Evolutionary conservation across 37 sponge, comb jelly and placozoan species (phyloP), one percentile per base, ranked within the genome.

Genomic region (Agelas oroides): DNA sequence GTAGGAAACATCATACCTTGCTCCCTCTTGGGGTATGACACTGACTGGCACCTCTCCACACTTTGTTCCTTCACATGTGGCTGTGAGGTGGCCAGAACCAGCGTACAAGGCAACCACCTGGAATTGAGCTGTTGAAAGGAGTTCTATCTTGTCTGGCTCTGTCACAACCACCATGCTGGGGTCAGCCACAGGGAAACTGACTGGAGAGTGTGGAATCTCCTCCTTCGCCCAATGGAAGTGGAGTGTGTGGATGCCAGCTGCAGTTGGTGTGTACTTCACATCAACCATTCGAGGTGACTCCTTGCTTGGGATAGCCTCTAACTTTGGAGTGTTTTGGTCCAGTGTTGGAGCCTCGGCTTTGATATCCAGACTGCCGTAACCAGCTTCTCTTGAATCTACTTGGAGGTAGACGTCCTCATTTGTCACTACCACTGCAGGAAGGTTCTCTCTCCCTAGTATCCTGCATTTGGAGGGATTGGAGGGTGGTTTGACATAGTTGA

Each of bases 371-470:
- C 86, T 77, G 35, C 73, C 87, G 30, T 60, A 69, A 18, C 85
- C 86, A 31, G 86, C 92, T 28, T 85, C 80, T 25, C 67, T 38
- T 8, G 95, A 88, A 62, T 91, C 75, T 31, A 90, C 87, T 12
- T 81, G 34, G 77, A 90, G 87, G 6, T 65, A 59, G 2, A 56
- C 72, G 3, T 81, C 76, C 18, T 74, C 39, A 15, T 81, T 58
- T 2, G 76, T 73, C n/a, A 70, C 75, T 0, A 58, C 59, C 23
- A 32, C 20, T 15, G 40, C 18, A 3, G 70, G 70, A 31, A 75
- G 46, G 12, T 86, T 83, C 14, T 86, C 83, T 17, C 71, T 53
- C 8, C 65, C 84, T 31, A 78, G 39, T 18, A 90, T 28, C 52
- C 40, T 66, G 61, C 85, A 84, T 37, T 79, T 57, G 67, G 81